Base-by-base conservation (phyloP, 1,140 invertebrate species). In the Trichonephila clavata region DNA sequence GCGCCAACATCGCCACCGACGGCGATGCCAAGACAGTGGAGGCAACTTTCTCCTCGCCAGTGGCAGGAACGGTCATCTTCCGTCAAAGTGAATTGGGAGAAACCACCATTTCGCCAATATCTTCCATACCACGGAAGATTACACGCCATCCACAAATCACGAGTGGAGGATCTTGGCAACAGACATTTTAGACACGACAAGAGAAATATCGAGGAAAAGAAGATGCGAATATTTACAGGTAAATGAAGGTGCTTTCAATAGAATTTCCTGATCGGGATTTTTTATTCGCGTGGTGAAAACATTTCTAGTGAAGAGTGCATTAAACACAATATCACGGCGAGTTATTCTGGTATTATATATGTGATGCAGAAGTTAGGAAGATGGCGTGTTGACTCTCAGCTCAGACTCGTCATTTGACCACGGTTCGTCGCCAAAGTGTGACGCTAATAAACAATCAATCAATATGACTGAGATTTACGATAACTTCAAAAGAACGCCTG, bases 151-250 rank as follows among this genome's bases (percentile, higher is more conserved):
- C 57, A 97, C 96, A 16, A 94, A 90, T 83, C 98, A 99, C 95
- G 97, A 97, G 39, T 99, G 98, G 98, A 98, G 98, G 95, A 97
- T 99, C 71, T 98, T 97, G 94, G 97, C 98, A 8, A 99, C 98
- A 0, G 98, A 99, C 95, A 98, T 98, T 90, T 97, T 98, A 21
- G 98, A 98, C 94, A 96, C 97, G 5, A 97, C 97, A 93, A 97
- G 39, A 27, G 88, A 88, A 39, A 43, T 88, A 16, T 61, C 71
- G 24, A 88, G 84, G 81, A 80, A 86, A 24, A 57, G 83, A 24
- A 63, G 91, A 88, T 77, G 94, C 93, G 88, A 95, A 93, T 94
- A 98, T 98, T 95, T 97, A 97, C 91, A 96, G 99, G 92, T 93
- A 80, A 27, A 21, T 16, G 6, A 6, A 50, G 5, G 6, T 50